phyloP scores from a whole-genome alignment of 2,888 invertebrate species.

The Polylopha cassiicola region DNA sequence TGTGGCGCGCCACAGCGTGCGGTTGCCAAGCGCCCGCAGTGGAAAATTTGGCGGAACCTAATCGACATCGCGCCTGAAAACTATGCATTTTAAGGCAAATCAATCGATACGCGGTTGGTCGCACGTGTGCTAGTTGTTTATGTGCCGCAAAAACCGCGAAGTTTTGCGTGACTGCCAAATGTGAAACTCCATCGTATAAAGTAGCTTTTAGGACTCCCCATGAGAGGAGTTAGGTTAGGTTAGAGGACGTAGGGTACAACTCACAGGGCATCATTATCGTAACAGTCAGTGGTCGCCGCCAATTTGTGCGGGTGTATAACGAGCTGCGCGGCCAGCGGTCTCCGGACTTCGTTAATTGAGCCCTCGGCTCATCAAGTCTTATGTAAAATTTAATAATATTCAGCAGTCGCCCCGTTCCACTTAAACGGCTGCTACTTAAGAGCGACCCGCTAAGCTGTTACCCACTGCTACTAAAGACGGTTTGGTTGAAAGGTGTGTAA shows the following conservation, averaged over 20 bases:
- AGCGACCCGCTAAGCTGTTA: constrained; percentile 4
- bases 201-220: constrained; percentile 65
- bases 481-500: not conserved
- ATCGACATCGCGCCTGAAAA: constrained; percentile 64
- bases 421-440: constrained; percentile 13
- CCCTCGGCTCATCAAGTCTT: constrained; percentile 48
- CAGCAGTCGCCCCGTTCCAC: constrained; percentile 10
- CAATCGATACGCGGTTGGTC: constrained; percentile 67
- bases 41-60: constrained; percentile 67
- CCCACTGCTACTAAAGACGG: not conserved
- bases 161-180: constrained; percentile 70
- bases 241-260: constrained; percentile 56
- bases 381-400: constrained; percentile 38
- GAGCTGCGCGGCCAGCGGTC: constrained; percentile 53
- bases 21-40: constrained; percentile 65
- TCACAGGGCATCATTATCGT: constrained; percentile 64
- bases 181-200: constrained; percentile 50
- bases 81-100: constrained; percentile 70
- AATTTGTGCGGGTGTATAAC: constrained; percentile 62
- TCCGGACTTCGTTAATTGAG: constrained; percentile 59
- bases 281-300: constrained; percentile 61
- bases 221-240: constrained; percentile 64
- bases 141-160: constrained; percentile 69
- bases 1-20: constrained; percentile 50
- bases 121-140: constrained; percentile 70